These are phyloP conservation scores for Thamnaconus septentrionalis DNA, from an alignment of 2,113 vertebrate genomes.

Conservation along the genomic window DNA sequence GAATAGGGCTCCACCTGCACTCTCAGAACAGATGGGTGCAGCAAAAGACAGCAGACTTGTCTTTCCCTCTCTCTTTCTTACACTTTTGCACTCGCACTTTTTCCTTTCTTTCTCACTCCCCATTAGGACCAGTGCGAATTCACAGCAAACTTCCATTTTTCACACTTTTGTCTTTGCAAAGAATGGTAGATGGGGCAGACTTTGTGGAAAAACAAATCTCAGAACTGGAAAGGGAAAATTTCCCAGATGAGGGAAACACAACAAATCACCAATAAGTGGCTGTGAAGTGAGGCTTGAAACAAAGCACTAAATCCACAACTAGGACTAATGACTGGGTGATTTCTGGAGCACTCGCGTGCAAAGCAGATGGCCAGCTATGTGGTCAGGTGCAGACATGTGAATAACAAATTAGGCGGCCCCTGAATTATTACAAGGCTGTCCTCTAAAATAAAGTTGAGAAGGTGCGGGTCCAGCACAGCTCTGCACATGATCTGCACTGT, in stretches of 20 bases:
- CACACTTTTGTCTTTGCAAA: slow-evolving; percentile 53
- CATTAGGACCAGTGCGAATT: slow-evolving; percentile 41
- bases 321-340: slow-evolving; percentile 31
- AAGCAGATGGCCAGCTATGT: slow-evolving; percentile 63
- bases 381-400: slow-evolving; percentile 70
- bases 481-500: slow-evolving; percentile 3
- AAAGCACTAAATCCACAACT: slow-evolving; percentile 43
- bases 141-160: slow-evolving; percentile 43
- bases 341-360: slow-evolving; percentile 33
- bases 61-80: slow-evolving; percentile 48
- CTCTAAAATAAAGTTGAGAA: slow-evolving; percentile 18
- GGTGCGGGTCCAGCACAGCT: background rate
- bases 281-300: slow-evolving; percentile 29
- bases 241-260: background rate
- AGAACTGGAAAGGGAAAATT: slow-evolving; percentile 17
- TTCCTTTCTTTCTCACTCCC: slow-evolving; percentile 45
- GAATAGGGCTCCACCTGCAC: slow-evolving; percentile 83
- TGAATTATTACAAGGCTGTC: slow-evolving; percentile 37
- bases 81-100: slow-evolving; percentile 50
- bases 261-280: slow-evolving; percentile 36
- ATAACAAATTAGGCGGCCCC: slow-evolving; percentile 59
- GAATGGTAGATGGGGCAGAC: slow-evolving; percentile 25
- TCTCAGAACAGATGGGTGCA: slow-evolving; percentile 79
- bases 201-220: background rate
- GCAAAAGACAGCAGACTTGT: slow-evolving; percentile 74